Percentiles rank a stretch among this genome's conserved stretches.
Conservation (phyloP, 2,888 invertebrate species). For the Cosmopolites sordidus region DNA sequence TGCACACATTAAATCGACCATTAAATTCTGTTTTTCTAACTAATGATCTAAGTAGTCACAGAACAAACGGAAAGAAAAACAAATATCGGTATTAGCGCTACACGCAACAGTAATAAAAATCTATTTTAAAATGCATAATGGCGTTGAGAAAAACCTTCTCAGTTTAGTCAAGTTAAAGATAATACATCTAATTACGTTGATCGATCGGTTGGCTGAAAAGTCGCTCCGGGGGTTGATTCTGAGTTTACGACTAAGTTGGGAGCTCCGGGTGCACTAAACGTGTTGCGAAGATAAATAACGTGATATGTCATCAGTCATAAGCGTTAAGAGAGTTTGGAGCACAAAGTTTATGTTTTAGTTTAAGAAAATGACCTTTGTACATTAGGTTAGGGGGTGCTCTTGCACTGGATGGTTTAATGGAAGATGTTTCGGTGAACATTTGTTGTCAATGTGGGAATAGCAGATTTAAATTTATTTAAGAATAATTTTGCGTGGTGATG, state of each 20-base stretch:
- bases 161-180: conserved; percentile 10
- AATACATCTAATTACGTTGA: conserved; percentile 20
- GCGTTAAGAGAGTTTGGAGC: conserved; percentile 8
- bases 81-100: not conserved
- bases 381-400: too few species aligned
- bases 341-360: conserved; percentile 25
- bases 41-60: too few species aligned
- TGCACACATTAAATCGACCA: too few species aligned
- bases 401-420: too few species aligned
- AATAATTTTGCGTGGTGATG: too few species aligned
- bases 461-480: too few species aligned
- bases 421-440: too few species aligned
- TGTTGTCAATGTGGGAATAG: too few species aligned
- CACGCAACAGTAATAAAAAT: conserved; percentile 5
- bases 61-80: not conserved
- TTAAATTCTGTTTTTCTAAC: too few species aligned
- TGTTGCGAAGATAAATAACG: conserved; percentile 17
- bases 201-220: conserved; percentile 11
- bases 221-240: conserved; percentile 13
- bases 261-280: conserved; percentile 13
- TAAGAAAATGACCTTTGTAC: conserved; percentile 3
- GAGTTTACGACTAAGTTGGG: conserved; percentile 13
- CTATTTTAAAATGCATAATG: conserved; percentile 10
- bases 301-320: conserved; percentile 19
- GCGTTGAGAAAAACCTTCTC: conserved; percentile 10